These are phyloP conservation scores for Brachirus orientalis DNA, from an alignment of 2,113 vertebrate genomes.

Conservation along the genomic window DNA sequence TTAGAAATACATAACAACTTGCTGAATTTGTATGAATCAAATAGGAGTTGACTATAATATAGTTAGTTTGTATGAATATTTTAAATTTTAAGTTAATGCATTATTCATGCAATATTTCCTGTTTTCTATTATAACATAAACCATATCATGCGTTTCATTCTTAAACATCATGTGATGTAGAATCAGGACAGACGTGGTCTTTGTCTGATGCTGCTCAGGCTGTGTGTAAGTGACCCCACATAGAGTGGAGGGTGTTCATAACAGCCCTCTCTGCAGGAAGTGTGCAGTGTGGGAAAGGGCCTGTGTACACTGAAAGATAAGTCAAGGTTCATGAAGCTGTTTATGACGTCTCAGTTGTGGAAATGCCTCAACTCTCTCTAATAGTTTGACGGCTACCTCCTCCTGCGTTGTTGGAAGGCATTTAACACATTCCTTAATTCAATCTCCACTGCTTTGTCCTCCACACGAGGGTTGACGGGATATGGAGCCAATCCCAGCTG, in stretches of 20 bases:
- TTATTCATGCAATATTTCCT: too few species aligned
- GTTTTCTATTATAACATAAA: background rate
- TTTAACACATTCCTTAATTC: too few species aligned
- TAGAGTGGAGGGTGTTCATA: constrained; percentile 30
- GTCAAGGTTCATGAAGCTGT: constrained; percentile 17
- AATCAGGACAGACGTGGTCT: constrained; percentile 34
- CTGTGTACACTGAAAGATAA: constrained; percentile 31
- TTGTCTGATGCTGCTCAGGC: constrained; percentile 28
- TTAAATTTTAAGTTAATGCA: too few species aligned
- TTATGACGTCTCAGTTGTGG: constrained; percentile 20
- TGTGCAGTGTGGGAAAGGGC: constrained; percentile 63
- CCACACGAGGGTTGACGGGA: too few species aligned
- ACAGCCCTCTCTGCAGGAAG: constrained; percentile 60
- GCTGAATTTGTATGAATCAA: too few species aligned
- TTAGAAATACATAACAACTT: too few species aligned
- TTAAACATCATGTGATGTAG: constrained; percentile 16
- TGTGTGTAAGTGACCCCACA: constrained; percentile 46
- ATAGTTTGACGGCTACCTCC: constrained; percentile 9
- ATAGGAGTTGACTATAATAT: too few species aligned
- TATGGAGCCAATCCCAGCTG: too few species aligned
- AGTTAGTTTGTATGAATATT: too few species aligned
- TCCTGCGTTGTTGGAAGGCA: too few species aligned
- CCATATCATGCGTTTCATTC: background rate
- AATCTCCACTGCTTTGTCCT: too few species aligned
- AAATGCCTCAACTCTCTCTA: constrained; percentile 13